Evolutionary conservation across 1,140 invertebrate genomes (phyloP).

Genomic region (Oncopeltus fasciatus): DNA sequence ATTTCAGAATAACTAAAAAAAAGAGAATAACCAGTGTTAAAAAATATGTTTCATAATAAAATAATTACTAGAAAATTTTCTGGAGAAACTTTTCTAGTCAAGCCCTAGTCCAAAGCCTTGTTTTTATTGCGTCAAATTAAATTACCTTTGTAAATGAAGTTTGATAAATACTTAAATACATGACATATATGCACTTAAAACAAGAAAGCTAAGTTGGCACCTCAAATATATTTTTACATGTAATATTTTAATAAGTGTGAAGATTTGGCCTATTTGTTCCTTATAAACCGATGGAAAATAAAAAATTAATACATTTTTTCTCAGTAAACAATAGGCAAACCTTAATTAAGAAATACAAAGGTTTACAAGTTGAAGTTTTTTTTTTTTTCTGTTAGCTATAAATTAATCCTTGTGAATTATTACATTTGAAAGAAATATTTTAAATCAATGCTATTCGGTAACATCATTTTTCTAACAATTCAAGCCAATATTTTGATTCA

Average conservation of each 20-base stretch:
- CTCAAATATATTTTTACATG: constrained; percentile 5
- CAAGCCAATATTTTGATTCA: too few species aligned
- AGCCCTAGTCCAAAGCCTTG: constrained; percentile 8
- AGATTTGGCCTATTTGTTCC: neutral
- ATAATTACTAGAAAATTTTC: neutral
- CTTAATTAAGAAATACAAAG: neutral
- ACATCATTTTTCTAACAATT: too few species aligned
- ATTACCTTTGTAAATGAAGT: neutral
- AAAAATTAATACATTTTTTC: neutral
- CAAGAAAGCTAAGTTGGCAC: constrained; percentile 9
- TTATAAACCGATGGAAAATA: neutral
- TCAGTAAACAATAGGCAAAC: neutral
- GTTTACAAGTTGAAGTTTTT: neutral
- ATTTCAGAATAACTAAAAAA: too few species aligned
- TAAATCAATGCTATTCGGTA: neutral
- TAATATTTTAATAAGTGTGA: constrained; percentile 1
- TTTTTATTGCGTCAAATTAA: constrained; percentile 5
- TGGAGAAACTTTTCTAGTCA: neutral
- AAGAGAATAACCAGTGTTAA: too few species aligned
- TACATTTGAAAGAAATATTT: neutral
- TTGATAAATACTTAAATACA: too few species aligned
- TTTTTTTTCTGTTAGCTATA: neutral
- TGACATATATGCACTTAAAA: too few species aligned
- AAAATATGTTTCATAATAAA: neutral
- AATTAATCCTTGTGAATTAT: neutral